These are phyloP conservation scores for Epirrhoe alternata DNA, from an alignment of 2,888 invertebrate genomes.

Conservation along the genomic window DNA sequence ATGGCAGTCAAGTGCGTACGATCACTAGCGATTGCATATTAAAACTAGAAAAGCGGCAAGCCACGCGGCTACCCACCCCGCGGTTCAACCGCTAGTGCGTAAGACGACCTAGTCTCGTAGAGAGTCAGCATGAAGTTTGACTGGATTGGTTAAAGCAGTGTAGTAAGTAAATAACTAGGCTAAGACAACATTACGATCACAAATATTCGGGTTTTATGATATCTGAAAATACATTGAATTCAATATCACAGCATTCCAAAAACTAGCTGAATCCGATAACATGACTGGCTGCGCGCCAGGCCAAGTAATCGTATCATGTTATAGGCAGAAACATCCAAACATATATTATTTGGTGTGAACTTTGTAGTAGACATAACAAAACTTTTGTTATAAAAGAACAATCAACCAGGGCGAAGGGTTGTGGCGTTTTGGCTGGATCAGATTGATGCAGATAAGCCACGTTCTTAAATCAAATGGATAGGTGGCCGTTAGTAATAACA, in stretches of 20 bases:
- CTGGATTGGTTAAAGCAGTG: too few species aligned
- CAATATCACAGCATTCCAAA: not conserved
- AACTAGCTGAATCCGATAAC: not conserved
- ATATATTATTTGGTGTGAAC: conserved; percentile 1
- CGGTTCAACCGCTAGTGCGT: too few species aligned
- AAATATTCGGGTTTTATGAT: too few species aligned
- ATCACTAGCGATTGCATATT: too few species aligned
- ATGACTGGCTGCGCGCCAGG: conserved; percentile 13
- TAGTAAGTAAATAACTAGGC: too few species aligned
- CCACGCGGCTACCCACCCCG: too few species aligned
- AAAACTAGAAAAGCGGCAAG: too few species aligned
- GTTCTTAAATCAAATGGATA: not conserved
- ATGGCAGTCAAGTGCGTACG: too few species aligned
- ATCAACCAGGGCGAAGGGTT: not conserved
- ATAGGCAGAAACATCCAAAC: not conserved
- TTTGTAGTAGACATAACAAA: conserved; percentile 11
- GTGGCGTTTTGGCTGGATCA: not conserved
- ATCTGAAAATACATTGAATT: not conserved
- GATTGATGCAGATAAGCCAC: not conserved
- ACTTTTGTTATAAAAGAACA: conserved; percentile 10
- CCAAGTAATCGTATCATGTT: not conserved
- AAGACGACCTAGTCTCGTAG: too few species aligned
- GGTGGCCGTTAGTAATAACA: too few species aligned
- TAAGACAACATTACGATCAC: too few species aligned
- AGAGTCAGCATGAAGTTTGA: too few species aligned